Base-by-base conservation (phyloP, 1,140 invertebrate species). In the Drosophila lacertosa region DNA sequence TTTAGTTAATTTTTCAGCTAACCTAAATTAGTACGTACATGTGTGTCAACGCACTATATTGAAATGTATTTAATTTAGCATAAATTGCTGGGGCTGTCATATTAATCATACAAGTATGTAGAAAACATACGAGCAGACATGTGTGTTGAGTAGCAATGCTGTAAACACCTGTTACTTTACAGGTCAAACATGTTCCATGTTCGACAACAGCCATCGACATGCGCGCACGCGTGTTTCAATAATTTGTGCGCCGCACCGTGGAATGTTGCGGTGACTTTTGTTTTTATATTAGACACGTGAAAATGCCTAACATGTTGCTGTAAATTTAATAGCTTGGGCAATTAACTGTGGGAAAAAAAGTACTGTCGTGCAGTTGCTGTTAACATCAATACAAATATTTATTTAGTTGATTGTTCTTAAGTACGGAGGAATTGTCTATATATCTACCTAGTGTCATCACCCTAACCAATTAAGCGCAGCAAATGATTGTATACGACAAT, bases 111-210 rank as follows among this genome's bases (percentile, higher is more conserved):
- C 42, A 64, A 37, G 62, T 55, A 35, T 64, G 62, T 32, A 22
- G 15, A 47, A 37, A 55, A 55, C 62, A 55, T 53, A 39, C 32
- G 33, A 7, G 20, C 33, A n/a, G 26, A 55, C 42, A 40, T 48
- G 33, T 59, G 22, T 55, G 66, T 29, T 48, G 45, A 26, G 35
- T 29, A 45, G 35, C 55, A 32, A 29, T 37, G 13, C 51, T 50
- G 60, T 70, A 58, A 70, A 70, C 67, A 70, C 67, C 67, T 70
- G 67, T 70, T 70, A 65, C 67, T 70, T 70, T 70, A 70, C 67
- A 70, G 67, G 35, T 65, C 51, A 54, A 69, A 69, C 66, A 69
- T 69, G 66, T 69, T 48, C 39, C 50, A 69, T 64, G 66, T 54
- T 55, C 59, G 33, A 69, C 50, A 63, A 47, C 22, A 16, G 32